Percentiles rank a stretch among this genome's conserved stretches.
phyloP scores from a whole-genome alignment of 2,113 vertebrate species.

The Burhinus oedicnemus region DNA sequence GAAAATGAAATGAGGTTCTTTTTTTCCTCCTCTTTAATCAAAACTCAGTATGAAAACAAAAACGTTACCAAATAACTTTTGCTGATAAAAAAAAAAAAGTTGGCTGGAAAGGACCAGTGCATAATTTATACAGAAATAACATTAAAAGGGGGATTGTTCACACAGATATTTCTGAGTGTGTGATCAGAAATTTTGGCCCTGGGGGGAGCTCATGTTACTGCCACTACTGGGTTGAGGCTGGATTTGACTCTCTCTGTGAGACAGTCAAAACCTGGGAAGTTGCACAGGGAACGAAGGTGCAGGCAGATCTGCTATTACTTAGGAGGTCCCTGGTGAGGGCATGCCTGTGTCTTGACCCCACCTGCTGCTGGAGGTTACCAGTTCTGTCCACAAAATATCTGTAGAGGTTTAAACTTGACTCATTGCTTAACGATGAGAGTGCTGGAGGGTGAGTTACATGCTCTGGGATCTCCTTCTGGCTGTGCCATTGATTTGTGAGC shows the following conservation, averaged over 20 bases:
- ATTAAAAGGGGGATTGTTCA: conserved; percentile 40
- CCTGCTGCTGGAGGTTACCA: not conserved
- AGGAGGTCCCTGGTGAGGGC: conserved; percentile 1
- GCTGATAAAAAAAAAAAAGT: conserved; percentile 25
- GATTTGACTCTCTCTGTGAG: conserved; percentile 49
- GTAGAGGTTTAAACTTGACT: conserved; percentile 30
- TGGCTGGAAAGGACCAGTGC: conserved; percentile 25
- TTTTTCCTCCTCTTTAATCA: conserved; percentile 64
- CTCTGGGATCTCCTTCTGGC: conserved; percentile 18
- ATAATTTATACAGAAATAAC: conserved; percentile 62
- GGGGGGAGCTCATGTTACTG: conserved; percentile 41
- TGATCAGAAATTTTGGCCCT: conserved; percentile 47
- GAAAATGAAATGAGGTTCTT: conserved; percentile 59
- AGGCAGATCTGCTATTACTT: conserved; percentile 51
- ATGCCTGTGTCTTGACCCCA: conserved; percentile 48
- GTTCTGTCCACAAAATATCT: not conserved
- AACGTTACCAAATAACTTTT: conserved; percentile 55
- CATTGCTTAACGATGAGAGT: not conserved
- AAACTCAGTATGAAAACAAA: conserved; percentile 62
- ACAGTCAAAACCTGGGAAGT: conserved; percentile 44
- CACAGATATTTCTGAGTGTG: conserved; percentile 47
- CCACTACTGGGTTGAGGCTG: conserved; percentile 50
- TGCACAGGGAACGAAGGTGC: conserved; percentile 26
- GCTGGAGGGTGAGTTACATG: not conserved
- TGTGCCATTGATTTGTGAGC: conserved; percentile 18